Evolutionary conservation across 2,113 vertebrate genomes (phyloP), one percentile per base, ranked within the genome.

Genomic region (Eubucco bourcierii): DNA sequence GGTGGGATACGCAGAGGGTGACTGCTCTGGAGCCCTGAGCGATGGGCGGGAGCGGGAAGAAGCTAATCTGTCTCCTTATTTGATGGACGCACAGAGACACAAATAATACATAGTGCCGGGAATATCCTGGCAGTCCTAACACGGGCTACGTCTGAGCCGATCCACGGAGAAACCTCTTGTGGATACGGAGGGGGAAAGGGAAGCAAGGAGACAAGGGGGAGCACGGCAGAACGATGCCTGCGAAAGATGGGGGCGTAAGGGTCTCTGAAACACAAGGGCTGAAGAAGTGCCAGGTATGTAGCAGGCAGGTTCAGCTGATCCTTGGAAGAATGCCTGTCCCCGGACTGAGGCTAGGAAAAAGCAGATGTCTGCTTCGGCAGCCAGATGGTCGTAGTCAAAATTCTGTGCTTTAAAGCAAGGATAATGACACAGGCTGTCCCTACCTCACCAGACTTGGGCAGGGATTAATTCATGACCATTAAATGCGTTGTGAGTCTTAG

Each of bases 131-230:
- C 73, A 72, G 72, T 33, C 28, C 19, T 50, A 0, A 3, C 33
- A 34, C 34, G 60, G 18, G 44, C 24, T 77, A 70, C 4, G 1
- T n/a, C 71, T 46, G 81, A 93, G 68, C 46, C 34, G 7, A 6
- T 47, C 39, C 63, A 6, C 17, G 27, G 68, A 46, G 84, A 64
- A 77, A 61, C 10, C 47, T 33, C 41, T 12, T 13, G 33, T 23
- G 39, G 90, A 52, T 86, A 81, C 90, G 89, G 91, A 67, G 5
- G 37, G 47, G 56, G 80, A 66, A 41, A 41, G 44, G 70, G 56
- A 68, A 46, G 44, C 4, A 5, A 31, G 31, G 66, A 84, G 67
- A 73, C 20, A 60, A 0, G 9, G 59, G 53, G 28, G 28, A 77
- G 72, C 16, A 31, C 65, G 55, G 66, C 72, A 29, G 82, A 44